Base-by-base conservation (phyloP, 2,113 vertebrate genomes). In the Rhizomys pruinosus region DNA sequence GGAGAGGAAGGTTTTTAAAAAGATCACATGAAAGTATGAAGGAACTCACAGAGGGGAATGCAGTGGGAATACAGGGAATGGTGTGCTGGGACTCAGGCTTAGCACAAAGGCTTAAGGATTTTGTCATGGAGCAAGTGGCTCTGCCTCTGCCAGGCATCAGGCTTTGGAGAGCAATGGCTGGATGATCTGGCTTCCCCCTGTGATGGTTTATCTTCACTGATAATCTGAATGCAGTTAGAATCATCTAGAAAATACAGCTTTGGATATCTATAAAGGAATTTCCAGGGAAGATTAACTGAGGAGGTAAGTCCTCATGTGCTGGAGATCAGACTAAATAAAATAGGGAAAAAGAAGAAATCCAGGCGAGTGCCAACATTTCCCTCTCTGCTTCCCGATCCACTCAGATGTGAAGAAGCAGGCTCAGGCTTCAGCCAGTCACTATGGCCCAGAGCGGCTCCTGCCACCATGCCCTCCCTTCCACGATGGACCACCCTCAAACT, bases 1-100 rank as follows among this genome's bases (percentile, higher is more conserved):
- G 66, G 66, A 37, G 9, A 8, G 47, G 34, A 12, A 29, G 16
- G 27, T 39, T 72, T 59, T 59, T 71, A 71, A n/a, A n/a, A n/a
- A n/a, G 47, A 59, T 3, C 27, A 9, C 0, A 22, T 3, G 9
- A 25, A 52, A 15, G 22, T 13, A 8, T 0, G 8, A n/a, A 64
- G 57, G 3, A 55, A 39, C 34, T 23, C 6, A 29, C 44, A 69
- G 34, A 74, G 17, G 10, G 52, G 55, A 8, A 10, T 3, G 11
- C 42, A 11, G 17, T 34, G 22, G 52, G 55, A 8, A 10, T 2
- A 11, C 42, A 11, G 10, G 20, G 22, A 23, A 10, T 55, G 23
- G 37, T 64, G 32, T 8, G 0, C 2, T 11, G 17, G n/a, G 77
- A 34, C 32, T 64, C 19, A 37, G 32, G 20, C 23, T 71, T 16